A percentile compares a stretch with the other conserved stretches of the same genome.
Evolutionary conservation across 2,888 invertebrate species (phyloP).

Genomic region (Spilosoma lubricipeda): DNA sequence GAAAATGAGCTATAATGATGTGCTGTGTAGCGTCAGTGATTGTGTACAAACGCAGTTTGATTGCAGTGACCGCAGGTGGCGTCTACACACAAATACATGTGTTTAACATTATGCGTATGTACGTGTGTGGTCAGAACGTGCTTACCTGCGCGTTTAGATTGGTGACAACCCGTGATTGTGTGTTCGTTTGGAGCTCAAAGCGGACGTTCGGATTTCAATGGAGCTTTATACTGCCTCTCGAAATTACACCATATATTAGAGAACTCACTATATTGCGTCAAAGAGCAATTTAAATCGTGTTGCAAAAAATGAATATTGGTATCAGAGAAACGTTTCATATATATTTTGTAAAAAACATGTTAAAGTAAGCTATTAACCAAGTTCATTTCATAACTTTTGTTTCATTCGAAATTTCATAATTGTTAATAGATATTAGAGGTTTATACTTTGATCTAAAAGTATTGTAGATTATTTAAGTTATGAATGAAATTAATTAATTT

Average conservation of each 20-base stretch:
- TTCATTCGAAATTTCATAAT: too few relatives aligned
- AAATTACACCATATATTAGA: neutral
- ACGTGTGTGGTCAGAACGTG: neutral
- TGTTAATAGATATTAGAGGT: too few relatives aligned
- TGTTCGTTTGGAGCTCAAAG: neutral
- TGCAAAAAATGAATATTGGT: neutral
- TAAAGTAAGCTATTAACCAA: too few relatives aligned
- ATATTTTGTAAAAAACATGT: too few relatives aligned
- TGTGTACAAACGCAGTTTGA: constrained; percentile 31
- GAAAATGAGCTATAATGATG: constrained; percentile 8
- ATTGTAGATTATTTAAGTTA: too few relatives aligned
- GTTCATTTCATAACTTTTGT: too few relatives aligned
- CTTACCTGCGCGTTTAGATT: constrained; percentile 12
- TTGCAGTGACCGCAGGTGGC: constrained; percentile 32
- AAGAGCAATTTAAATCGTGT: neutral
- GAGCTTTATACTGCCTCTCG: neutral
- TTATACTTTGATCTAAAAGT: too few relatives aligned
- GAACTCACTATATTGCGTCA: neutral
- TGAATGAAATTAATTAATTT: too few relatives aligned
- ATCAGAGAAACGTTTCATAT: too few relatives aligned
- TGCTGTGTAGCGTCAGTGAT: constrained; percentile 5
- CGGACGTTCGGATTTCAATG: neutral
- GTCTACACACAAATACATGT: neutral
- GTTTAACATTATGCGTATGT: neutral
- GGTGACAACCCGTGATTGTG: constrained; percentile 17